Evolutionary conservation across 2,797 vertebrate species (phyloP), one percentile per base, ranked within the genome.

Genomic region (Typhlichthys eigenmanni): DNA sequence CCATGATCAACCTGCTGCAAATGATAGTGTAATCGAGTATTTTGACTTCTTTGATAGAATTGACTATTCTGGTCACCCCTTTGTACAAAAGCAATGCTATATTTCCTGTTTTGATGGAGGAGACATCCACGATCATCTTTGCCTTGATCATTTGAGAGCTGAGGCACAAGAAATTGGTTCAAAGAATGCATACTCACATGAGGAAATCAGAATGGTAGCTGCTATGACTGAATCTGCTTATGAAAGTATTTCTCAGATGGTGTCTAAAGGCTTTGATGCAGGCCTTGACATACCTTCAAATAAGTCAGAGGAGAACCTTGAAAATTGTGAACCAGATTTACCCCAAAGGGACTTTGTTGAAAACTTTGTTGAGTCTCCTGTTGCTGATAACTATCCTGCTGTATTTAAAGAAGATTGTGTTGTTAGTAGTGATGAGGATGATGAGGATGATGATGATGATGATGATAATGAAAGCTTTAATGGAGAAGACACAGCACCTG

Each of bases 91-190:
- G 49, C 69, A 1, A 7, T 29, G 2, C 10, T 91, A 91, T 63
- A 76, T 88, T 61, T 91, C 90, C 14, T 91, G 89, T 68, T 91
- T 91, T 0, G 90, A 91, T 2, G 90, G 87, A 0, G 90, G 90
- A 11, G 90, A 91, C 16, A 61, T 91, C 51, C 74, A 89, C 0
- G 81, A 85, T 1, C 11, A 13, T 0, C 60, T 89, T 9, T 57
- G 79, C 57, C 48, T 68, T 47, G 71, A 87, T 45, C 60, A 79
- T n/a, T 50, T 56, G 9, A 46, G 55, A 19, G 46, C 47, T 1
- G 9, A 78, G 50, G 60, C 56, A 1, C 64, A 80, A 34, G 80
- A 54, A 54, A 48, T 0, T 5, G n/a, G 17, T 11, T 56, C 11
- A 32, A 64, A 64, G 38, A 61, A 49, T 9, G 16, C 47, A 0